These are phyloP conservation scores for Anomalospiza imberbis DNA, from an alignment of 2,797 vertebrate species.

Conservation along the genomic window DNA sequence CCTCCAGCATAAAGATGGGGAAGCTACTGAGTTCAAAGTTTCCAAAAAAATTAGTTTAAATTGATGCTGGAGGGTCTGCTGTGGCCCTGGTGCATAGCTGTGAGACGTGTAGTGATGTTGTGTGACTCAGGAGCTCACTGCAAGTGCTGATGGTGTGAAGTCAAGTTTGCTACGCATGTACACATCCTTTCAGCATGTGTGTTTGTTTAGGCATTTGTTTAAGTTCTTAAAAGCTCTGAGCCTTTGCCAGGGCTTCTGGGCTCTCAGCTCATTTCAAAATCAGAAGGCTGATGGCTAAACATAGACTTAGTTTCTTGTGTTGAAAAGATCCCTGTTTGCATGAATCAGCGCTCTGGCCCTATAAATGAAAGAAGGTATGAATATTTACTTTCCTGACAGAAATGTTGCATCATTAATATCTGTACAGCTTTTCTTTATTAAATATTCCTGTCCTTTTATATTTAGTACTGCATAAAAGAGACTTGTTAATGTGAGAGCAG, in stretches of 20 bases:
- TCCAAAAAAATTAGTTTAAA: neutral
- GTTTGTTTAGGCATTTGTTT: neutral
- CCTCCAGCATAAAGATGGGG: neutral
- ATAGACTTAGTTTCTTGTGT: neutral
- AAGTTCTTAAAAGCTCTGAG: conserved; percentile 17
- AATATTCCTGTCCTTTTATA: neutral
- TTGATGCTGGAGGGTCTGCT: neutral
- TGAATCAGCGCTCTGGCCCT: neutral
- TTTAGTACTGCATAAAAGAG: neutral
- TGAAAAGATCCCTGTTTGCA: neutral
- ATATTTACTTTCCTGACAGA: conserved; percentile 18
- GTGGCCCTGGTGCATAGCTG: neutral
- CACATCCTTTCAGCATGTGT: neutral
- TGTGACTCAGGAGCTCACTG: neutral
- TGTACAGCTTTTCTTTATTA: neutral
- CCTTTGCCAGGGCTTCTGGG: neutral
- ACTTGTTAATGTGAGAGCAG: neutral
- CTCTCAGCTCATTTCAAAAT: neutral
- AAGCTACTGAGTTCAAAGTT: neutral
- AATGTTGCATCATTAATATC: neutral
- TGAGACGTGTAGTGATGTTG: neutral
- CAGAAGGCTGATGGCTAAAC: neutral
- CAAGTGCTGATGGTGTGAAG: neutral
- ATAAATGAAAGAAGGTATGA: neutral
- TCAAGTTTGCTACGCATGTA: neutral